A percentile compares a stretch with the other conserved stretches of the same genome.
Conservation (phyloP, 2,797 vertebrate species). For the Clangula hyemalis region DNA sequence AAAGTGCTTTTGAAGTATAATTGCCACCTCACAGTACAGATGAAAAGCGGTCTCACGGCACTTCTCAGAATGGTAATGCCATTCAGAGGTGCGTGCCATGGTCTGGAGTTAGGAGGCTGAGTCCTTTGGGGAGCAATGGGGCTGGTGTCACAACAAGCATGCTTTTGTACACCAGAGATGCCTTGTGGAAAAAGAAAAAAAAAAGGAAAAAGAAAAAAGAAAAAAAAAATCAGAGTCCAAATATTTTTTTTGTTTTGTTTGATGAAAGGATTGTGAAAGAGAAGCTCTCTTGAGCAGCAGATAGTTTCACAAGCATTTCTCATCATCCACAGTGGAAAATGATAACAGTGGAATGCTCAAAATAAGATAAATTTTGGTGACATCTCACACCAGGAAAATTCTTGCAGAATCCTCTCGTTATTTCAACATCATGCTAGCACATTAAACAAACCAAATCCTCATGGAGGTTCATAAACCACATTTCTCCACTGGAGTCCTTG, state of each 20-base stretch:
- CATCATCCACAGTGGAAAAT: slow-evolving; percentile 33
- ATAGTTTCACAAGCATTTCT: neutral
- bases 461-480: neutral
- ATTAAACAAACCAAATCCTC: slow-evolving; percentile 10
- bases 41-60: neutral
- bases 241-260: neutral
- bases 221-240: neutral
- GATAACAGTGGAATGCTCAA: slow-evolving; percentile 41
- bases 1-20: neutral
- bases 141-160: neutral
- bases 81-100: neutral
- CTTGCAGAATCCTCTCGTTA: slow-evolving; percentile 67
- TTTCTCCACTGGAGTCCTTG: neutral
- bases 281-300: neutral
- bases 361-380: slow-evolving; percentile 61
- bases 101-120: neutral
- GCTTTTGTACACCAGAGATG: neutral
- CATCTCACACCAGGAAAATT: slow-evolving; percentile 60
- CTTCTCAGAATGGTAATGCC: neutral
- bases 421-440: slow-evolving; percentile 61
- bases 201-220: too few species aligned
- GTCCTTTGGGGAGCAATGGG: neutral
- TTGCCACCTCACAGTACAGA: neutral
- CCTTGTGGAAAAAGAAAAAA: neutral
- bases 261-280: slow-evolving; percentile 34